A percentile compares a stretch with the other conserved stretches of the same genome.
Evolutionary conservation across 2,888 invertebrate genomes (phyloP).

Genomic region (Esperia sulphurella): DNA sequence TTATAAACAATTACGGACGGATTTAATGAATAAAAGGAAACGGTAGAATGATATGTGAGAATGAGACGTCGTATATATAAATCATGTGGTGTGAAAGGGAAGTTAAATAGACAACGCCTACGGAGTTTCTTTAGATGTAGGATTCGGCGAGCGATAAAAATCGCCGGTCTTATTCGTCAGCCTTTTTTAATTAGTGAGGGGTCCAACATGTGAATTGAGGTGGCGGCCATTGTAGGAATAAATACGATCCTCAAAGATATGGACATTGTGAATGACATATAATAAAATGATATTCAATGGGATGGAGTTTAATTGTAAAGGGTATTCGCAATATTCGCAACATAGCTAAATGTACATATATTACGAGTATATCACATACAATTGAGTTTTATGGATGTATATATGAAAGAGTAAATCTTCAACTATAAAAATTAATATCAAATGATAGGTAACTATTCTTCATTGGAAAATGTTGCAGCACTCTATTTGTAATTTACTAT

Average conservation of each 20-base stretch:
- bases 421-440: too few species aligned
- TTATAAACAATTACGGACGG: constrained; percentile 71
- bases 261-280: constrained; percentile 50
- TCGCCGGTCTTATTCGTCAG: constrained; percentile 77
- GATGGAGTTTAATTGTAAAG: background rate
- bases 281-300: background rate
- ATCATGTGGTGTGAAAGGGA: constrained; percentile 48
- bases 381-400: too few species aligned
- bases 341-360: too few species aligned
- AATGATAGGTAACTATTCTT: too few species aligned
- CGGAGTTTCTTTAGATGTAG: constrained; percentile 63
- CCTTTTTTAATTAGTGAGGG: constrained; percentile 76
- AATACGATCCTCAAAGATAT: constrained; percentile 58
- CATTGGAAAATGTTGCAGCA: too few species aligned
- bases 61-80: constrained; percentile 37
- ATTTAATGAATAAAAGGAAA: constrained; percentile 66
- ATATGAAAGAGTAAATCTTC: too few species aligned
- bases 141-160: constrained; percentile 77
- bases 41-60: constrained; percentile 38
- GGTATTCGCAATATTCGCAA: too few species aligned
- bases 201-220: constrained; percentile 70
- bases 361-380: too few species aligned
- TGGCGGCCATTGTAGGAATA: constrained; percentile 64
- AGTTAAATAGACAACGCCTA: constrained; percentile 63
- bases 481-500: too few species aligned